Conservation (phyloP, 2,888 invertebrate species). For the Tenthredo livida region DNA sequence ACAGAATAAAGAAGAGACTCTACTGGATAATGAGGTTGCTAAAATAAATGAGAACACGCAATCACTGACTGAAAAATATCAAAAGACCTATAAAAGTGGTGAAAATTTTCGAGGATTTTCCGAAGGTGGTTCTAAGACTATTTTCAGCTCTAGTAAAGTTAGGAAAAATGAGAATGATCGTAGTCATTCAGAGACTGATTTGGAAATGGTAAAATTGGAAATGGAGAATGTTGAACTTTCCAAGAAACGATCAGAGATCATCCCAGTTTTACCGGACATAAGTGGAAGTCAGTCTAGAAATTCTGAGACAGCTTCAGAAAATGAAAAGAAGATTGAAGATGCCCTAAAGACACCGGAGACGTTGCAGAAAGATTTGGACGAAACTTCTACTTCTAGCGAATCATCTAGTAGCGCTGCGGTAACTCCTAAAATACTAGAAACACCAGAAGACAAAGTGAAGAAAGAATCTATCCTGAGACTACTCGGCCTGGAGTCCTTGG, state of each 20-base stretch:
- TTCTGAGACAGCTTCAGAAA: slow-evolving; percentile 56
- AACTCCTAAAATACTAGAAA: slow-evolving; percentile 75
- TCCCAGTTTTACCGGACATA: slow-evolving; percentile 13
- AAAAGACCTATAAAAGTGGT: slow-evolving; percentile 60
- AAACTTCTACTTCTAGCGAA: slow-evolving; percentile 74
- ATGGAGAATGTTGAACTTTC: slow-evolving; percentile 40
- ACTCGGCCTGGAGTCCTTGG: slow-evolving; percentile 87
- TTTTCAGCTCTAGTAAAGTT: slow-evolving; percentile 38
- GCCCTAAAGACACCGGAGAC: slow-evolving; percentile 63
- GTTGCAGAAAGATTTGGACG: slow-evolving; percentile 71
- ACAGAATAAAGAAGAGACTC: slow-evolving; percentile 74
- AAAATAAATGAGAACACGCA: slow-evolving; percentile 75
- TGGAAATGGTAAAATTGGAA: slow-evolving; percentile 57
- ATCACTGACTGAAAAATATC: slow-evolving; percentile 63
- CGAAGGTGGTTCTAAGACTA: slow-evolving; percentile 58
- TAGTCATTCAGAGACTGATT: slow-evolving; percentile 75
- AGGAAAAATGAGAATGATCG: slow-evolving; percentile 58
- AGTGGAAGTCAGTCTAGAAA: slow-evolving; percentile 53
- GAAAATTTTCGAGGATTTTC: slow-evolving; percentile 71
- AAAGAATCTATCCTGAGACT: slow-evolving; percentile 89
- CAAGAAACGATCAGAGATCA: slow-evolving; percentile 21
- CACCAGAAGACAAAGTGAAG: slow-evolving; percentile 83
- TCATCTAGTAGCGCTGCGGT: slow-evolving; percentile 70
- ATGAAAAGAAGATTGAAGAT: slow-evolving; percentile 59
- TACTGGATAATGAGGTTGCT: slow-evolving; percentile 75